Percentiles rank a stretch among this genome's conserved stretches.
phyloP scores from a whole-genome alignment of 2,888 invertebrate species.

The Iselma pallidipennis region DNA sequence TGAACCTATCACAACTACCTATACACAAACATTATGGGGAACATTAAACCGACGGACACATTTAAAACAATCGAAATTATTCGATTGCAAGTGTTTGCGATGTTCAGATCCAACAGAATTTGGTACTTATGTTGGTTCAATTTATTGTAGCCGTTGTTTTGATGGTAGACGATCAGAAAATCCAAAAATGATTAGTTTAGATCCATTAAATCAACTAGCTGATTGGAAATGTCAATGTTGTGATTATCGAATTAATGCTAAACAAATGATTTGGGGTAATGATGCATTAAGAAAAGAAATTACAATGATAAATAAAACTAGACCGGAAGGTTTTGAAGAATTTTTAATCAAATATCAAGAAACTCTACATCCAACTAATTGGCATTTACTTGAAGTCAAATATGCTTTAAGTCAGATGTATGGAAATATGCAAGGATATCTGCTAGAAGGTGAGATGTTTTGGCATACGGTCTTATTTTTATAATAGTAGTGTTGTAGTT shows the following conservation, averaged over 20 bases:
- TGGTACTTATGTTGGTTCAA: conserved; percentile 61
- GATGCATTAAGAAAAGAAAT: conserved; percentile 66
- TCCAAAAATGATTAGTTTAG: conserved; percentile 62
- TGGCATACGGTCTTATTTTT: neutral
- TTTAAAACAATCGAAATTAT: conserved; percentile 65
- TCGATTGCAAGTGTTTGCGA: conserved; percentile 67
- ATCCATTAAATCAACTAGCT: conserved; percentile 64
- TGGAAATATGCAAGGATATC: conserved; percentile 64
- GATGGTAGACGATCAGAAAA: conserved; percentile 39
- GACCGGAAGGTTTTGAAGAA: conserved; percentile 62
- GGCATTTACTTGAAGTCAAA: conserved; percentile 68
- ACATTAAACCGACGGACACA: conserved; percentile 65
- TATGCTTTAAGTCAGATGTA: conserved; percentile 70
- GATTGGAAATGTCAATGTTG: conserved; percentile 69
- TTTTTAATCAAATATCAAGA: conserved; percentile 66
- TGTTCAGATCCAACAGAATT: conserved; percentile 72
- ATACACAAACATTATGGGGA: conserved; percentile 70
- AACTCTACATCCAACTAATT: conserved; percentile 67
- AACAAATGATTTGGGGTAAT: conserved; percentile 66
- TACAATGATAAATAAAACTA: conserved; percentile 58
- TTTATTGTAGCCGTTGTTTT: conserved; percentile 59
- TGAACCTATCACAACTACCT: conserved; percentile 67
- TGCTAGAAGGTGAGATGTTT: conserved; percentile 58
- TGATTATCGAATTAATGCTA: conserved; percentile 60
- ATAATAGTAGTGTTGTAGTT: neutral